phyloP scores from a whole-genome alignment of 37 sponge, comb jelly and placozoan species.

The Lycopodina hypogea region DNA sequence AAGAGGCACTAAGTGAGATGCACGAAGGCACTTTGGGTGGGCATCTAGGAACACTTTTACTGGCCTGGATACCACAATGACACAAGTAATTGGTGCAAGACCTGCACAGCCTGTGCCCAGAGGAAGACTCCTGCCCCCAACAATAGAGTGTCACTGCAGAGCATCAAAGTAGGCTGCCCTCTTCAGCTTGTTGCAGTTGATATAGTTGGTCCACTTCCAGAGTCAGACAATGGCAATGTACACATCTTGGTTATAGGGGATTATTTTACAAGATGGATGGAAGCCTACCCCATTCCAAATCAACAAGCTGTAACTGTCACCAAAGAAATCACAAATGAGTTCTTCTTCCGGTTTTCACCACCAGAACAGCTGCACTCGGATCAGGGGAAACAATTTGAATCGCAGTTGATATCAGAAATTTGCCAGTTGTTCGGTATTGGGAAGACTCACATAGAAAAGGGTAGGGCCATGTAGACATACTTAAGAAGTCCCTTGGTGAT shows the following conservation, averaged over 20 bases:
- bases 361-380: slow-evolving; percentile 48
- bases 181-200: too few relatives aligned
- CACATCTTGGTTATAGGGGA: slow-evolving; percentile 42
- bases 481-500: too few relatives aligned
- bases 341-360: too few relatives aligned
- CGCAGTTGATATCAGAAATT: slow-evolving; percentile 5
- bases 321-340: slow-evolving; percentile 21
- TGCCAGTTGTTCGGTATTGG: slow-evolving; percentile 45
- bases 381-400: slow-evolving; percentile 54
- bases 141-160: neutral
- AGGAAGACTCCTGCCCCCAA: neutral
- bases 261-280: slow-evolving; percentile 42
- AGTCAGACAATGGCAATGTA: too few relatives aligned
- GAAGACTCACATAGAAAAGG: slow-evolving; percentile 17
- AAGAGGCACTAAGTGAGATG: neutral
- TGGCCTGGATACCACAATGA: too few relatives aligned
- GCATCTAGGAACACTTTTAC: too few relatives aligned
- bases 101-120: too few relatives aligned
- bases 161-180: neutral
- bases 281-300: slow-evolving; percentile 54
- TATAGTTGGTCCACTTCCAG: too few relatives aligned
- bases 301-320: slow-evolving; percentile 57
- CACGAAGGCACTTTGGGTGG: neutral
- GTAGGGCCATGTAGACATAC: too few relatives aligned
- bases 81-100: too few relatives aligned